phyloP scores from a whole-genome alignment of 2,113 vertebrate species.

The Nannospalax galili region DNA sequence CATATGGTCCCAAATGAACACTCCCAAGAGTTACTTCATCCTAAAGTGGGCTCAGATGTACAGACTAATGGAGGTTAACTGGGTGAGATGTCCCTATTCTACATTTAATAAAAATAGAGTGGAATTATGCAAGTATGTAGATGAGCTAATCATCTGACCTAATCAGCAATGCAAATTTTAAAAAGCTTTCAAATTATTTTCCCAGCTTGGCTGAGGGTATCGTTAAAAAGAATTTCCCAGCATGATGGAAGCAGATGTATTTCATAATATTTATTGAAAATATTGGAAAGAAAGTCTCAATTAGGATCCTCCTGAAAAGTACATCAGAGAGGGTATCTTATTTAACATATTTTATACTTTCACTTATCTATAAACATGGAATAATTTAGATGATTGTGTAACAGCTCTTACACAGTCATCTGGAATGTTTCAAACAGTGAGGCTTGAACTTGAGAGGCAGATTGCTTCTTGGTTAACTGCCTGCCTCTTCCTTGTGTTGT shows the following conservation, averaged over 20 bases:
- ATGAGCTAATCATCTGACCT: conserved; percentile 80
- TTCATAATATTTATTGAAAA: conserved; percentile 83
- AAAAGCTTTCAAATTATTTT: conserved; percentile 77
- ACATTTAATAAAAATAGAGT: conserved; percentile 72
- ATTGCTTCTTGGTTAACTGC: conserved; percentile 28
- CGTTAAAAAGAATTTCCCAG: conserved; percentile 69
- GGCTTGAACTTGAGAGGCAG: conserved; percentile 28
- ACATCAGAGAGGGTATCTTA: conserved; percentile 61
- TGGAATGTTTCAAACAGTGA: background rate
- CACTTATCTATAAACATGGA: conserved; percentile 63
- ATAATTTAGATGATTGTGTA: conserved; percentile 46
- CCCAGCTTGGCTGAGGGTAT: conserved; percentile 74
- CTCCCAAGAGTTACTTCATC: background rate
- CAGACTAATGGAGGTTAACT: conserved; percentile 58
- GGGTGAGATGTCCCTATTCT: conserved; percentile 31
- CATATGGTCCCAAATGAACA: background rate
- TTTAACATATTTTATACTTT: conserved; percentile 75
- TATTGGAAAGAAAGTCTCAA: conserved; percentile 79
- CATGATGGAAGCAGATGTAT: conserved; percentile 75
- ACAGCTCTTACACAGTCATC: background rate
- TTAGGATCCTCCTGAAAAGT: conserved; percentile 75
- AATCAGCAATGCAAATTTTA: conserved; percentile 81
- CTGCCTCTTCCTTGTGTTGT: background rate
- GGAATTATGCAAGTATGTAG: conserved; percentile 78
- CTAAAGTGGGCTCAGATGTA: conserved; percentile 15